Percentiles rank a stretch among this genome's conserved stretches.
These are phyloP conservation scores for Drosophila nr. fundita DNA, from an alignment of 2,888 invertebrate genomes.

Conservation along the genomic window DNA sequence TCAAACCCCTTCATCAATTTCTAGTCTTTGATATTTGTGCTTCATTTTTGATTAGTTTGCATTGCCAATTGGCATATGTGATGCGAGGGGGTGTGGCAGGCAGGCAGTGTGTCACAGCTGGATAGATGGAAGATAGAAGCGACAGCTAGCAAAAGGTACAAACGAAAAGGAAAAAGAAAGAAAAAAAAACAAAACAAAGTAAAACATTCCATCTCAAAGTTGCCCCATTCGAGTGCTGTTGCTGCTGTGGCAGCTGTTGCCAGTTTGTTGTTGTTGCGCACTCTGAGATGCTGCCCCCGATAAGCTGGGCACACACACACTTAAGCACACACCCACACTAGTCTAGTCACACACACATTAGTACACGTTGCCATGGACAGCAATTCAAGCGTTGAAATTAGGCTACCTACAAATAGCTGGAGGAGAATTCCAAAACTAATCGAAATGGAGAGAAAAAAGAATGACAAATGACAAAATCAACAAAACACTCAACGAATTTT, in stretches of 20 bases:
- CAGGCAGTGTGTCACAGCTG: neutral
- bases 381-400: slow-evolving; percentile 81
- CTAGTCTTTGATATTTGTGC: slow-evolving; percentile 28
- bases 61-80: slow-evolving; percentile 38
- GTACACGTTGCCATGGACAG: slow-evolving; percentile 41
- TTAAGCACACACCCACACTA: slow-evolving; percentile 4
- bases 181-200: neutral
- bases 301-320: slow-evolving; percentile 59
- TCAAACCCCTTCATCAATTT: slow-evolving; percentile 5
- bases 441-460: neutral
- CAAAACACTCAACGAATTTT: neutral
- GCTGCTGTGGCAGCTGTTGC: slow-evolving; percentile 42
- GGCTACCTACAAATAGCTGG: slow-evolving; percentile 68
- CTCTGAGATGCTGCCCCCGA: slow-evolving; percentile 66
- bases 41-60: slow-evolving; percentile 48
- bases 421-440: slow-evolving; percentile 32
- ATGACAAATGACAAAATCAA: slow-evolving; percentile 6
- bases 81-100: neutral
- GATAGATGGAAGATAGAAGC: slow-evolving; percentile 12
- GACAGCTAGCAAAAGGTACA: slow-evolving; percentile 1
- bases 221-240: slow-evolving; percentile 33
- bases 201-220: slow-evolving; percentile 38
- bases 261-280: slow-evolving; percentile 32
- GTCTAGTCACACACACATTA: slow-evolving; percentile 9
- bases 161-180: neutral